Base-by-base conservation (phyloP, 2,113 vertebrate genomes). In the Fulica atra region DNA sequence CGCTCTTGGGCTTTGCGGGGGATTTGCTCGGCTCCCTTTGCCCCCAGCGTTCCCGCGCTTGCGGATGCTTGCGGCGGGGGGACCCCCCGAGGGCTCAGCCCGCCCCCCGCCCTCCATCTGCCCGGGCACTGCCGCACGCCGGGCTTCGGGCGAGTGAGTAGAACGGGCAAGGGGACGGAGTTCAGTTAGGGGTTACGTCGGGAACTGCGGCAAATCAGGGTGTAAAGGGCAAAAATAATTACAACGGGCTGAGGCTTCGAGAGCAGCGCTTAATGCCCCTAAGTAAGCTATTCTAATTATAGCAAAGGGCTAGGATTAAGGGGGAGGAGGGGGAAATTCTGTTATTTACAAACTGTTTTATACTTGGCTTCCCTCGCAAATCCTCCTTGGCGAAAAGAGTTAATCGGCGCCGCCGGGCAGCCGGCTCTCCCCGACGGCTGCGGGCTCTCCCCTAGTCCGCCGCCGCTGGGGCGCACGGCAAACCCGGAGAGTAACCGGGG, bases 231-330 rank as follows among this genome's bases (percentile, higher is more conserved):
- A 88, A 93, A 89, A 91, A n/a, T 31, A 46, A 40, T 42, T 29
- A 44, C 19, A 31, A 4, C 4, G 11, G 64, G 19, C 73, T 61
- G 80, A 21, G 25, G 48, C 51, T 86, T 44, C 64, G 57, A 13
- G 33, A 88, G 59, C 51, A 6, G 57, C 1, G 8, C 80, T 83
- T 95, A 95, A 93, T 82, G 54, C 87, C 70, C 84, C 73, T 74
- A 80, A 93, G 57, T 94, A 95, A 96, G 83, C 66, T 89, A 89
- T 54, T 93, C 95, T 87, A 94, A 94, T 95, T 92, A 88, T 81
- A 96, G 94, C 56, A 23, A 89, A 61, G 33, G 48, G 79, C 71
- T 44, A 28, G 83, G 86, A 93, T 95, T 89, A 95, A 82, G 60
- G 54, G 53, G 51, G 38, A 86, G 79, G 38, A 88, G 79, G 80